Evolutionary conservation across 2,888 invertebrate genomes (phyloP), one percentile per base, ranked within the genome.

Genomic region (Amphipoea oculea): DNA sequence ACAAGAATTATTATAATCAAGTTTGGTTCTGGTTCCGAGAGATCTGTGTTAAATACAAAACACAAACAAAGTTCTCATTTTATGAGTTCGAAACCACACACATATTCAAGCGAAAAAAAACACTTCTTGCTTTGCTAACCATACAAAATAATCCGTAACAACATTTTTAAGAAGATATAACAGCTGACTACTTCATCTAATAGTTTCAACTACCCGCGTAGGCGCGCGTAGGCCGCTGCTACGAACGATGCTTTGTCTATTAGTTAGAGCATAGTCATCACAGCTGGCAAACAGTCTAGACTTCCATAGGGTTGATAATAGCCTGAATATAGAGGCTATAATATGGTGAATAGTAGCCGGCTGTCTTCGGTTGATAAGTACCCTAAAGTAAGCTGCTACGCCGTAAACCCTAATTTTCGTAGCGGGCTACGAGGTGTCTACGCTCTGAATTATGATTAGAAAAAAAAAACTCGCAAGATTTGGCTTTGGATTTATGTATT

Each of bases 181-280:
- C 17, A 54, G 45, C 29, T 23, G 29, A 54, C 40, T 78, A 54
- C 9, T 78, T 67, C n/a, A 68, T 54, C 42, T 40, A 40, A 40
- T 23, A 29, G 17, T 7, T 51, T 51, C 51, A 42, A 83, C 14
- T 0, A 60, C 7, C 4, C 12, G 51, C 81, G 70, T 84, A 81
- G 65, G 60, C 85, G 23, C 51, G 65, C 81, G 70, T 81, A 85
- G 85, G 45, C 54, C 45, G 45, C 4, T n/a, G 79, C 85, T 80
- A 85, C 81, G 81, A 85, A n/a, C 14, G 9, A 45, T 70, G 71
- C 17, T 67, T 62, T 69, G 17, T 57, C 57, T n/a, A 42, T n/a
- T 20, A 73, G 0, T n/a, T 20, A 73, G 0, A 67, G n/a, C 45
- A 23, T 42, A 75, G 17, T 66, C 23, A 48, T 23, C 11, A 20